Evolutionary conservation across 1,140 invertebrate genomes (phyloP), one percentile per base, ranked within the genome.

Genomic region (Temnothorax curvispinosus): DNA sequence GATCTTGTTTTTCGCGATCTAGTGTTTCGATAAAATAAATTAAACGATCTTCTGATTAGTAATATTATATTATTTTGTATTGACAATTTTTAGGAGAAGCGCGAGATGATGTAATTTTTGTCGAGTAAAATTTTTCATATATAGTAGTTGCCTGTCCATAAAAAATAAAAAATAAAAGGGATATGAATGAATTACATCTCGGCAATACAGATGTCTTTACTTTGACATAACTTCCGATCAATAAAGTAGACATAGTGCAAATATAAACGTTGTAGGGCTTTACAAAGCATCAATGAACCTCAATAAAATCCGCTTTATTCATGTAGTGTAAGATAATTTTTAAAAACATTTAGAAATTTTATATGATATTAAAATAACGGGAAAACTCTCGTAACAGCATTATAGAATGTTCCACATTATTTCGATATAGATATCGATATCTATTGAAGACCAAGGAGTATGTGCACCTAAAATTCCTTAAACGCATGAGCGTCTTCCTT

Each of bases 401-500:
- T 3, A 56, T 56, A 32, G 13, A 50, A 50, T n/a, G 35, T 72
- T 65, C 18, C 35, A 32, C 15, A 13, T 62, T 41, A 4, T 18
- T 52, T 35, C 41, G 3, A 32, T 18, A 13, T 38, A 52, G n/a
- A 44, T 74, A 7, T 54, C 38, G 38, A 41, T 41, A 41, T 32
- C 11, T 21, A 38, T 35, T 44, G 3, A 58, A 41, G 35, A 41
- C n/a, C 35, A 32, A 56, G 9, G n/a, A 71, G 21, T 56, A 9
- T 67, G 3, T 44, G 38, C 64, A 58, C 60, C 18, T 27, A 32
- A 72, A 72, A 82, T 72, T 82, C 27, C 27, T 71, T n/a, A 81
- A 81, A 71, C 65, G 52, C 52, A 44, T 21, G 52, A 60, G 41
- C 18, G 21, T 15, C 52, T 32, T 64, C 52, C 13, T 47, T 54